Conservation (phyloP, 2,888 invertebrate species). For the Oxyteleia sp. region DNA sequence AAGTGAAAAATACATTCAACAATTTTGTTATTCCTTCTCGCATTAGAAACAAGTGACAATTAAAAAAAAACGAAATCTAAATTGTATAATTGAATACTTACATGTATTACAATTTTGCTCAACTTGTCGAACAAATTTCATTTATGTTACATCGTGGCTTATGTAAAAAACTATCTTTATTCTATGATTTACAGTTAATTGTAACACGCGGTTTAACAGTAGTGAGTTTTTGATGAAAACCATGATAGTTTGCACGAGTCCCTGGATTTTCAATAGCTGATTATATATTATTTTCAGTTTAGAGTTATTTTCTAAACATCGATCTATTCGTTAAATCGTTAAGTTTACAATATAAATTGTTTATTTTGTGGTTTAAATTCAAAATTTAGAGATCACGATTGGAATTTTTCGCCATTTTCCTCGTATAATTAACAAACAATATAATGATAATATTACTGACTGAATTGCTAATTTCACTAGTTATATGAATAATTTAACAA, state of each 20-base stretch:
- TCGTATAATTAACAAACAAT: no score
- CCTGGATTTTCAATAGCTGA: conserved; percentile 35
- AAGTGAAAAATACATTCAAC: conserved; percentile 20
- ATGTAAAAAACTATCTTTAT: conserved; percentile 48
- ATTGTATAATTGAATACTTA: background rate
- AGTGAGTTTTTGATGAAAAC: conserved; percentile 32
- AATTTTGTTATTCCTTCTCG: background rate
- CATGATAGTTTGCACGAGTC: conserved; percentile 53
- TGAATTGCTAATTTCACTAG: no score
- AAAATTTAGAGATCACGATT: no score
- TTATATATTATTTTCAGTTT: conserved; percentile 29
- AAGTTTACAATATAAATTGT: no score
- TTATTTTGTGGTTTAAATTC: no score
- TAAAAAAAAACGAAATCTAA: background rate
- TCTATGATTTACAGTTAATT: conserved; percentile 17
- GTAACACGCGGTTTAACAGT: conserved; percentile 2
- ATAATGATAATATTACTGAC: no score
- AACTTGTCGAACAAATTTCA: conserved; percentile 5
- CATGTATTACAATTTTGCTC: background rate
- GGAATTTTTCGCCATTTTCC: no score
- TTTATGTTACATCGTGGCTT: conserved; percentile 18
- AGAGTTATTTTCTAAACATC: no score
- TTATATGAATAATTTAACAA: no score
- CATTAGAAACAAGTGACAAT: background rate
- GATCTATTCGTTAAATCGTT: no score